Conservation (phyloP, 2,797 vertebrate genomes). For the Leptodactylus fallax region DNA sequence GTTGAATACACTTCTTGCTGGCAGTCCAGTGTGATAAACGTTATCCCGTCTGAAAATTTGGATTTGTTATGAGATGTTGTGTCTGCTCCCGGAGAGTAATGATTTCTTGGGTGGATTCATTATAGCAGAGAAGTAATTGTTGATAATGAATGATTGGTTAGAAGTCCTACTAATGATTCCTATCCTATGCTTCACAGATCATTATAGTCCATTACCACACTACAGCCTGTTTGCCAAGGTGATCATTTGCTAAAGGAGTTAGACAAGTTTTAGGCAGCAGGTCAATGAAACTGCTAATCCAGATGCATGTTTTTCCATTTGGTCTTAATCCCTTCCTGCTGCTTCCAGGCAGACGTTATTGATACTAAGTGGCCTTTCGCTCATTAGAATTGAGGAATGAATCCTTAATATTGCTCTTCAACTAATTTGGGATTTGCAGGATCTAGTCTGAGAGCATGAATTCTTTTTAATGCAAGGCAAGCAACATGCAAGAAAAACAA, state of each 20-base stretch:
- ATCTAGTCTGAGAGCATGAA: conserved; percentile 58
- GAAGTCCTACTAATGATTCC: conserved; percentile 57
- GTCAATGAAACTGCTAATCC: conserved; percentile 64
- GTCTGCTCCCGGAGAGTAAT: conserved; percentile 48
- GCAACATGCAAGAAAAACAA: background rate
- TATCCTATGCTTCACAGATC: conserved; percentile 60
- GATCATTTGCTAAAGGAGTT: conserved; percentile 64
- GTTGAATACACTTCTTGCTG: background rate
- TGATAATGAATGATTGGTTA: conserved; percentile 59
- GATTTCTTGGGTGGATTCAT: conserved; percentile 62
- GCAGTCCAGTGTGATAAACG: conserved; percentile 26
- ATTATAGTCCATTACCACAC: conserved; percentile 61
- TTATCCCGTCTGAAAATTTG: conserved; percentile 30
- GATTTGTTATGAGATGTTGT: conserved; percentile 43
- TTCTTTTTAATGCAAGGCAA: conserved; percentile 55
- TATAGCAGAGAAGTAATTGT: conserved; percentile 58
- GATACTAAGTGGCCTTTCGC: conserved; percentile 63
- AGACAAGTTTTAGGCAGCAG: conserved; percentile 64
- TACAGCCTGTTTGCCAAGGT: conserved; percentile 61
- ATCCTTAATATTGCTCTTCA: conserved; percentile 64
- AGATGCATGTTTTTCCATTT: conserved; percentile 64
- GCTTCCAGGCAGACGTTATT: conserved; percentile 63
- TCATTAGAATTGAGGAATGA: conserved; percentile 64
- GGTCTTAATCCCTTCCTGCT: conserved; percentile 64
- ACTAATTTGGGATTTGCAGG: conserved; percentile 63